Evolutionary conservation across 1,140 invertebrate genomes (phyloP), one percentile per base, ranked within the genome.

Genomic region (Pachyrhynchus sulphureomaculatus): DNA sequence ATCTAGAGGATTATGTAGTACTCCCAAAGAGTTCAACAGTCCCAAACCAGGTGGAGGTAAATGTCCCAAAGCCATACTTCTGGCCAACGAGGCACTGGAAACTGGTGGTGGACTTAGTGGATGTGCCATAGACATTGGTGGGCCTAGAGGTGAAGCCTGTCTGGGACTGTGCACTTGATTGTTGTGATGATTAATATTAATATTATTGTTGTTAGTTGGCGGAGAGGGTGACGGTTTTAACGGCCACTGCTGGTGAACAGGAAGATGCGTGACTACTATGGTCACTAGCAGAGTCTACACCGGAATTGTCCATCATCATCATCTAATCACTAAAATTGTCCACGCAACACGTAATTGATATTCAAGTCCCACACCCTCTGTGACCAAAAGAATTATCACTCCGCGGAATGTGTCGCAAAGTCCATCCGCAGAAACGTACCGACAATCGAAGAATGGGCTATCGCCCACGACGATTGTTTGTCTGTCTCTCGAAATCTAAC

Each of bases 21-120:
- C 88, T 69, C 88, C 88, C 67, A 90, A 77, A 57, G 88, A 88
- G 66, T 88, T 89, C 66, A 91, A 80, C 62, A 91, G 79, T 1
- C 88, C 89, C 45, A 91, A 79, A 15, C 87, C 88, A 20, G 89
- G 89, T 37, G 89, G 90, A 71, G 88, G 88, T 75, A 90, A 74
- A 47, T 85, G 81, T 33, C 85, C 84, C 52, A 85, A 75, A 52
- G 81, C 70, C 72, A 77, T 76, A 64, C 69, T 72, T 39, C 79
- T 71, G 26, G 77, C 76, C 74, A 80, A 56, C 64, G 79, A 79
- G 57, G 77, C 79, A 20, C 79, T 78, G 39, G 80, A 83, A 66
- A 84, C 78, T 66, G 81, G 82, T 69, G 85, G 86, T 72, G 82
- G 84, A 71, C 80, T 83, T 53, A 81, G 77, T 34, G 80, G 81